Evolutionary conservation across 2,113 vertebrate species (phyloP).

Genomic region (Poeciliopsis prolifica): DNA sequence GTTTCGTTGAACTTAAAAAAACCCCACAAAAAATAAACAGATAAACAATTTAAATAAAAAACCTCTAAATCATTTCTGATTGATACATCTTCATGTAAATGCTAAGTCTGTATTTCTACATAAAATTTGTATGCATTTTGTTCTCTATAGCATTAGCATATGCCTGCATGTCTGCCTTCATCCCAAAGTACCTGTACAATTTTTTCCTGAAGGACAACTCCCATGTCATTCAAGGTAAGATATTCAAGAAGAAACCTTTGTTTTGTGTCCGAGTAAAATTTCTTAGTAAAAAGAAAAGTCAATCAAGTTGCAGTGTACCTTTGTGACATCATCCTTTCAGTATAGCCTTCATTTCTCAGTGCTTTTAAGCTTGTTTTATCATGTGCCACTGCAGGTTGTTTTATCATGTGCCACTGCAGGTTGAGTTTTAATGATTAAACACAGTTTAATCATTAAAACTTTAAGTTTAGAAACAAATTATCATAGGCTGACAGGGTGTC

Average conservation of each 20-base stretch:
- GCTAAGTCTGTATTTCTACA: background rate
- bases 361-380: background rate
- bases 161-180: conserved; percentile 98
- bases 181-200: conserved; percentile 98
- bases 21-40: too few relatives aligned
- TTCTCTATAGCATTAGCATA: conserved; percentile 88
- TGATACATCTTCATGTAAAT: background rate
- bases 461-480: conserved; percentile 58
- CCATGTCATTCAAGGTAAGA: conserved; percentile 97
- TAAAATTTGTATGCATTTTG: conserved; percentile 2
- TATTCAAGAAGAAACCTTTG: background rate
- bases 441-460: conserved; percentile 21
- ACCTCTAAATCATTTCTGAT: background rate
- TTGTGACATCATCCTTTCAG: background rate
- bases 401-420: background rate
- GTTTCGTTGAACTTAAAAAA: too few relatives aligned
- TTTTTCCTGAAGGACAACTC: conserved; percentile 99
- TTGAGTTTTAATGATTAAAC: conserved; percentile 36
- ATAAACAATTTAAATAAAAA: background rate
- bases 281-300: too few relatives aligned
- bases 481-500: conserved; percentile 32
- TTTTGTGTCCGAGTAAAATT: background rate
- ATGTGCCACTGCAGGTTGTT: conserved; percentile 11
- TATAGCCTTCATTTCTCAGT: background rate
- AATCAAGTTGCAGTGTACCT: background rate